Conservation (phyloP, 1,140 invertebrate species). For the Drosophila santomea region DNA sequence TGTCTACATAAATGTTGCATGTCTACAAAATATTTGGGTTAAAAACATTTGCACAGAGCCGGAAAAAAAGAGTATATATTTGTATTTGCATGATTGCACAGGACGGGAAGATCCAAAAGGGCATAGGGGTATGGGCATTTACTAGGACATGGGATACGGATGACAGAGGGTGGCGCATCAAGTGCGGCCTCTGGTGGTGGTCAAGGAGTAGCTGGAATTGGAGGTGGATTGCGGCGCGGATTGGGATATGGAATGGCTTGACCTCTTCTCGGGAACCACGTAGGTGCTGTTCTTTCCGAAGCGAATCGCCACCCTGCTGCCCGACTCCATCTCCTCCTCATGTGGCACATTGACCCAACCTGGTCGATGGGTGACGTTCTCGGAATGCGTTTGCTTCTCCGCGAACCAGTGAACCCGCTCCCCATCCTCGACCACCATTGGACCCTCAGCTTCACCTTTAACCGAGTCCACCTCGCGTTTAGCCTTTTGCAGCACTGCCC, state of each 20-base stretch:
- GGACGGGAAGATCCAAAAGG: conserved; percentile 7
- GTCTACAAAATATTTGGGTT: conserved; percentile 83
- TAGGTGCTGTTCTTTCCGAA: neutral
- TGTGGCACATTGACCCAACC: neutral
- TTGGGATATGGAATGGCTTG: neutral
- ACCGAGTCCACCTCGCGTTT: neutral
- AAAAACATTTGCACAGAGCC: conserved; percentile 70
- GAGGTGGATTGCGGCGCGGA: neutral
- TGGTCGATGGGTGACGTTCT: neutral
- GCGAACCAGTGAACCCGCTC: conserved; percentile 5
- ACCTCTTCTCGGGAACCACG: neutral
- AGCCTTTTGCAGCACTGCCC: neutral
- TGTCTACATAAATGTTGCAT: conserved; percentile 74
- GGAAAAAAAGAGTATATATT: conserved; percentile 63
- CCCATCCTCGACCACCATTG: no score
- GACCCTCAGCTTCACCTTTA: neutral
- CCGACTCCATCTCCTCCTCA: neutral
- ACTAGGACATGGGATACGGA: no score
- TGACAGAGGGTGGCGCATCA: neutral
- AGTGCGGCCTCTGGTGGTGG: neutral
- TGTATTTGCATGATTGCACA: conserved; percentile 80
- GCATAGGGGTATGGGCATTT: neutral
- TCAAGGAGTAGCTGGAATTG: neutral
- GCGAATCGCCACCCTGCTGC: neutral
- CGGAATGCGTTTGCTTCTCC: neutral